phyloP scores from a whole-genome alignment of 2,797 vertebrate species.

The Australoheros facetus region DNA sequence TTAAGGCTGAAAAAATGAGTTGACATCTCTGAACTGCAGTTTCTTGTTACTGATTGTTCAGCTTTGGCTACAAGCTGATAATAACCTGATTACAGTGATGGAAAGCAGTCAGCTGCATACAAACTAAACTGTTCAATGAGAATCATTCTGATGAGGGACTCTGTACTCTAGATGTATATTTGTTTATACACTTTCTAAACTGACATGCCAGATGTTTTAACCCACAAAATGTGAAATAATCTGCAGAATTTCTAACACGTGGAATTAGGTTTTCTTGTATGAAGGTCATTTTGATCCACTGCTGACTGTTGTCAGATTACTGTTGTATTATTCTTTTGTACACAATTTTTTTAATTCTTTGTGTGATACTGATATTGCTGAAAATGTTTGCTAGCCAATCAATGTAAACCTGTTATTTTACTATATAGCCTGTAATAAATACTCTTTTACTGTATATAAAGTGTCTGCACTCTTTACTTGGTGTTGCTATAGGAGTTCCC shows the following conservation, averaged over 20 bases:
- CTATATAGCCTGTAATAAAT: slow-evolving; percentile 48
- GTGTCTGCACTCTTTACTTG: background rate
- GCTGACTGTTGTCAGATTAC: slow-evolving; percentile 40
- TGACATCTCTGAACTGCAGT: background rate
- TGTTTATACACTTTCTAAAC: slow-evolving; percentile 1
- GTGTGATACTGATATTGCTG: slow-evolving; percentile 29
- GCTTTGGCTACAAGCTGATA: background rate
- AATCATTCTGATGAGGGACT: background rate
- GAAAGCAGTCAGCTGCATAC: background rate
- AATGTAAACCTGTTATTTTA: slow-evolving; percentile 33
- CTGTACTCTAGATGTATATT: background rate
- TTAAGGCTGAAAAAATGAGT: background rate
- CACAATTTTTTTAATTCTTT: slow-evolving; percentile 47
- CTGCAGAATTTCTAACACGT: background rate
- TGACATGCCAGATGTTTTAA: slow-evolving; percentile 9
- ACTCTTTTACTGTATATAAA: background rate
- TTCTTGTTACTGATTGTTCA: background rate
- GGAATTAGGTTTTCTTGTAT: background rate
- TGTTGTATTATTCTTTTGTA: slow-evolving; percentile 47
- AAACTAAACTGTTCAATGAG: background rate
- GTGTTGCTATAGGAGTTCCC: background rate
- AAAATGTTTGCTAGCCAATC: slow-evolving; percentile 52
- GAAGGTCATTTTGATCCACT: slow-evolving; percentile 22
- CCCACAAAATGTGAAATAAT: slow-evolving; percentile 44
- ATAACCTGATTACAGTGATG: background rate